Base-by-base conservation (phyloP, 1,140 invertebrate species). In the Lineus longissimus region DNA sequence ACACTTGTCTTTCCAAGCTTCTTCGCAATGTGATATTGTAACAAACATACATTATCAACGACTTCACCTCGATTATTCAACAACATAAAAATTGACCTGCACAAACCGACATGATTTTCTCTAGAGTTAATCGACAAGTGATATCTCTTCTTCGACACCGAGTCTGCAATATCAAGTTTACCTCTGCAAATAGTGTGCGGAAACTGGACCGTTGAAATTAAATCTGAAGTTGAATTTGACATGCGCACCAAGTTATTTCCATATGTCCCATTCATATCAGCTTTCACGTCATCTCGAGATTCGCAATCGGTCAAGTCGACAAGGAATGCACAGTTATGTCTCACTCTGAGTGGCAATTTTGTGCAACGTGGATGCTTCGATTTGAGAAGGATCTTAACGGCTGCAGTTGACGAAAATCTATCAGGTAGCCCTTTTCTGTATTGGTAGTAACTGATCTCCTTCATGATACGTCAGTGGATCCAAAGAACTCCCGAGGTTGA, bases 241-340 rank as follows among this genome's bases (percentile, higher is more conserved):
- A 19, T 9, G 4, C 47, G 47, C 47, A 51, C 4, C n/a, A 51
- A n/a, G n/a, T n/a, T 27, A 7, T 6, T 51, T n/a, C 6, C 4
- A 51, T 51, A 51, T 51, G 25, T 27, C 9, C 47, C 47, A 51
- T 51, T 51, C 47, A 51, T 51, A n/a, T 51, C 47, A 27, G 47
- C n/a, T n/a, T 51, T 51, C 6, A 51, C 47, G 25, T 51, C 47
- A 19, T 27, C 25, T 6, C 4, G n/a, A n/a, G n/a, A 27, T 7
- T 4, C 25, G n/a, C 6, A 7, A 7, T 19, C n/a, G n/a, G 6
- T 51, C 6, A 51, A 4, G n/a, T 51, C 47, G 25, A 51, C n/a
- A 9, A 51, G 4, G 25, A 51, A 51, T 4, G 47, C n/a, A 7
- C 19, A 6, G 25, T 51, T 51, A 9, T 51, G 6, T 7, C 47